Evolutionary conservation across 92 coral and sea anemone genomes (phyloP).

Genomic region (Zoanthus gigantus): DNA sequence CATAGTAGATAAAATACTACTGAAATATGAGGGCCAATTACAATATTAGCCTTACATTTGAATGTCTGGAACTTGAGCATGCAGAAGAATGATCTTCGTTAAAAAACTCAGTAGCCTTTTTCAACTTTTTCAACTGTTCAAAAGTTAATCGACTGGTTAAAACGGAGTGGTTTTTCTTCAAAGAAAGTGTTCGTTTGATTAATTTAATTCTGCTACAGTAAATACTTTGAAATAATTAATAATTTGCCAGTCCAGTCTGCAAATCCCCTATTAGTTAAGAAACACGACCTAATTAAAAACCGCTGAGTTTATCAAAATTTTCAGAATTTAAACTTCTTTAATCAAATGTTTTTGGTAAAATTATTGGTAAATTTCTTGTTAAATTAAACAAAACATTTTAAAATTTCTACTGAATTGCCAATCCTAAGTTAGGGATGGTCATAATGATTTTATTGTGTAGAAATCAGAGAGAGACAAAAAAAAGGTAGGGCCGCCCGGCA

Average conservation of each 20-base stretch:
- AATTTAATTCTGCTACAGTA: background rate
- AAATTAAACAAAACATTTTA: background rate
- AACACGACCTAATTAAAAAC: constrained; percentile 33
- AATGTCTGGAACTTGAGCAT: background rate
- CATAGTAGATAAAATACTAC: background rate
- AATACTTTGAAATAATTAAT: constrained; percentile 38
- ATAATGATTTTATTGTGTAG: background rate
- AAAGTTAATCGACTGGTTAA: background rate
- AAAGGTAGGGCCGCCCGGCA: background rate
- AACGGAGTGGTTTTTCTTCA: background rate
- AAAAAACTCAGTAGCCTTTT: background rate
- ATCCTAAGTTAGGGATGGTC: background rate
- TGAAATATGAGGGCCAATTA: background rate
- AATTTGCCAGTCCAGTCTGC: constrained; percentile 26
- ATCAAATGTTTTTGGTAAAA: background rate
- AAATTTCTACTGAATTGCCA: background rate
- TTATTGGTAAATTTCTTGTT: background rate
- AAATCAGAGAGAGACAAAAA: background rate
- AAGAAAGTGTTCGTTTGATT: background rate
- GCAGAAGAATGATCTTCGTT: too few relatives aligned
- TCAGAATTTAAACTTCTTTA: background rate
- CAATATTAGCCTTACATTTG: background rate
- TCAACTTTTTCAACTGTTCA: background rate
- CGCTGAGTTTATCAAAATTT: constrained; percentile 12
- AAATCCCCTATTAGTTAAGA: background rate